Percentiles rank a stretch among this genome's conserved stretches.
These are phyloP conservation scores for Petrolisthes cinctipes DNA, from an alignment of 2,888 invertebrate species.

Conservation along the genomic window DNA sequence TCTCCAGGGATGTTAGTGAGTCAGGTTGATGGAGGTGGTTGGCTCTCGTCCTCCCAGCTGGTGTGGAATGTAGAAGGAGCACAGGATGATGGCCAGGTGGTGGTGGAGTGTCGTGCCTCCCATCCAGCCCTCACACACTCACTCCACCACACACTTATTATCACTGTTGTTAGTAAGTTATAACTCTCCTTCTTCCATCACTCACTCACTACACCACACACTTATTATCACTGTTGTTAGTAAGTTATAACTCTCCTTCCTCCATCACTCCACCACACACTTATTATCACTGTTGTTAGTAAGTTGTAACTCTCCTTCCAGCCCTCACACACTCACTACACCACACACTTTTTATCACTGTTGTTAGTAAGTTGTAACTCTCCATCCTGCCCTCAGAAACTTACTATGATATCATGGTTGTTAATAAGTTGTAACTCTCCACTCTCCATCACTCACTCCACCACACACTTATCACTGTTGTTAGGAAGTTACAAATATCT, in stretches of 20 bases:
- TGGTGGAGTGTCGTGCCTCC: constrained; percentile 90
- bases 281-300: constrained; percentile 93
- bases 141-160: constrained; percentile 89
- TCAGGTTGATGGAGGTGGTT: constrained; percentile 26
- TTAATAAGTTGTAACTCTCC: too few species aligned
- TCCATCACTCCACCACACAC: constrained; percentile 90
- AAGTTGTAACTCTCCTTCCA: constrained; percentile 81
- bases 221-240: too few species aligned
- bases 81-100: constrained; percentile 71
- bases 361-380: too few species aligned
- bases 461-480: constrained; percentile 90
- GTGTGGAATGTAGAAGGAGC: constrained; percentile 20
- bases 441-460: constrained; percentile 77
- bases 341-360: too few species aligned
- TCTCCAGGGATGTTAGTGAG: constrained; percentile 26
- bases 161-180: constrained; percentile 92
- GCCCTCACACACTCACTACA: too few species aligned
- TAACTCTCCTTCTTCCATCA: constrained; percentile 80
- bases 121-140: constrained; percentile 89
- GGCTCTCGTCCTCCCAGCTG: constrained; percentile 35
- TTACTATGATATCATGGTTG: too few species aligned
- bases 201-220: constrained; percentile 76
- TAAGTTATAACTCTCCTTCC: too few species aligned
- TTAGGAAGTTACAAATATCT: too few species aligned
- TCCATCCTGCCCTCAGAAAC: too few species aligned